Evolutionary conservation across 2,797 vertebrate genomes (phyloP).

Genomic region (Strix occidentalis): DNA sequence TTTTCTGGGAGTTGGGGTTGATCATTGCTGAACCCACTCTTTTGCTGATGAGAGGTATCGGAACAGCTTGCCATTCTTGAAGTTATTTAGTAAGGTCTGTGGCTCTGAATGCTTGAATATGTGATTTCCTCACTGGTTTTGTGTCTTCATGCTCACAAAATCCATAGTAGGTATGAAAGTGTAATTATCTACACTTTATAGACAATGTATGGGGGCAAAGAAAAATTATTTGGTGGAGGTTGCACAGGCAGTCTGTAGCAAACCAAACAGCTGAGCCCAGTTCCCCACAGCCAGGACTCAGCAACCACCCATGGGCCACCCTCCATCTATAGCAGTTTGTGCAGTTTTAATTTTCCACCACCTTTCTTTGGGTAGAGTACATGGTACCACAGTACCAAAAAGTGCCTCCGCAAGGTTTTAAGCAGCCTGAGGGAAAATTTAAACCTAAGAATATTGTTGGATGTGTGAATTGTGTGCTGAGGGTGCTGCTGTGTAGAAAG

Average conservation of each 20-base stretch:
- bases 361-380: not conserved
- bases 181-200: not conserved
- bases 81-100: not conserved
- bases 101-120: not conserved
- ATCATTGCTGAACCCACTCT: not conserved
- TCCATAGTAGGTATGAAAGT: not conserved
- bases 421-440: not conserved
- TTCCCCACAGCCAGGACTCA: not conserved
- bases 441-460: not conserved
- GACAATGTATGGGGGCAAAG: not conserved
- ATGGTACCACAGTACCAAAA: not conserved
- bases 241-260: not conserved
- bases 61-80: not conserved
- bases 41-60: not conserved
- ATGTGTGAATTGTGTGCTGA: not conserved
- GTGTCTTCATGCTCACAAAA: not conserved
- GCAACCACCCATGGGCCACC: not conserved
- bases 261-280: not conserved
- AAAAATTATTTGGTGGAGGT: not conserved
- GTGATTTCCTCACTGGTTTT: not conserved
- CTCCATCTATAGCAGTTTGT: not conserved
- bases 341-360: not conserved
- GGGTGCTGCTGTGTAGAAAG: not conserved
- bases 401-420: not conserved
- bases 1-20: not conserved